Conservation (phyloP, 2,888 invertebrate species). For the Phragmatobia fuliginosa region DNA sequence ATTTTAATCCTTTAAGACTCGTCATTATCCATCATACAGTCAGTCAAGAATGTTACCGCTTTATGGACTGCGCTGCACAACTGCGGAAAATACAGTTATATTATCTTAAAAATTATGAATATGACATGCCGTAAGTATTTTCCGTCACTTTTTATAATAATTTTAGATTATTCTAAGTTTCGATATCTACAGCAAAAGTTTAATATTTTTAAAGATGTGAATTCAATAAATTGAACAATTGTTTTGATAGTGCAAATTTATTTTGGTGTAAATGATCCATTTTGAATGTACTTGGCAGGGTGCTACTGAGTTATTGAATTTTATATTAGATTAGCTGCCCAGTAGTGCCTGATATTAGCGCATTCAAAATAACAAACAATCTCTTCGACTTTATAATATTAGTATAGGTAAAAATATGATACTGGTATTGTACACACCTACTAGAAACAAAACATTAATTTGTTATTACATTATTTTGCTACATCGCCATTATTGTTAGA, state of each 20-base stretch:
- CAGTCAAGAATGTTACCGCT: conserved; percentile 62
- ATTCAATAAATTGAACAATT: neutral
- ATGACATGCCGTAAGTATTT: conserved; percentile 24
- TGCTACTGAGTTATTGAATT: neutral
- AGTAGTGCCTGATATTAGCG: too few relatives aligned
- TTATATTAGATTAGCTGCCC: neutral
- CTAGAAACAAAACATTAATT: neutral
- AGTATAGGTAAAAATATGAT: neutral
- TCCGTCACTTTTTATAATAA: neutral
- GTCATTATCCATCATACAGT: conserved; percentile 76
- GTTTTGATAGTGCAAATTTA: neutral
- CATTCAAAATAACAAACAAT: too few relatives aligned
- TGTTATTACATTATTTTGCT: neutral
- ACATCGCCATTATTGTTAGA: neutral
- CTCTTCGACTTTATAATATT: too few relatives aligned
- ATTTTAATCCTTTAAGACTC: conserved; percentile 66
- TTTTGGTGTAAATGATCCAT: too few relatives aligned
- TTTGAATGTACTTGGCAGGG: neutral
- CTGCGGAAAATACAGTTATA: conserved; percentile 67
- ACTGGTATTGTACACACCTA: neutral
- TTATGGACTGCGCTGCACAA: conserved; percentile 68
- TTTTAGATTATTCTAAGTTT: too few relatives aligned
- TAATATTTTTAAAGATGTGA: neutral
- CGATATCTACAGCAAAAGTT: neutral
- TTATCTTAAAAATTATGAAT: conserved; percentile 40